Evolutionary conservation across 1,140 invertebrate genomes (phyloP), one percentile per base, ranked within the genome.

Genomic region (Sitobion miscanthi): DNA sequence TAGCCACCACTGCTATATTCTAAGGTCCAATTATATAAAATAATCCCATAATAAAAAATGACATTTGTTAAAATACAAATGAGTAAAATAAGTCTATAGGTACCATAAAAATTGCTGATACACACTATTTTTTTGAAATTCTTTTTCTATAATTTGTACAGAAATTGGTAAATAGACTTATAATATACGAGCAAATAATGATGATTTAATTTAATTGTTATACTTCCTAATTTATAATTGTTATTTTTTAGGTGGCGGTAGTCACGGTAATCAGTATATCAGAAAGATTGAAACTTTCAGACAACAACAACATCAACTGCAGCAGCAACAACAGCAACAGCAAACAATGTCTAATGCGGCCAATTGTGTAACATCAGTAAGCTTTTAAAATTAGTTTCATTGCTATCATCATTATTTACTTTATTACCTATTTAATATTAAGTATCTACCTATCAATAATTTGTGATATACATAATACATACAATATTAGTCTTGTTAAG

Each of bases 321-420:
- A 89, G 30, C 25, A 87, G 7, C 88, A 90, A 21, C 88, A 38
- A 20, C 38, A 30, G 7, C 57, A 52, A 35, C 45, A 35, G 17
- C 25, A n/a, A 89, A 57, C 49, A 62, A 62, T 57, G 35, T 1
- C 54, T 30, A 3, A 30, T 45, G 54, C 30, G 14, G 3, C 52
- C 45, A 62, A 54, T 62, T 90, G 52, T 90, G 25, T 62, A 42
- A 45, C 54, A 11, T 38, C 83, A n/a, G 88, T 90, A 90, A 62
- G 88, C 30, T 90, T 57, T 62, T 62, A 45, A 57, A 57, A 42
- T 38, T 17, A 17, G n/a, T 35, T 47, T 87, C 17, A 88, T 52
- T 88, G 20, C 2, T 35, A 88, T 49, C 8, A 11, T 87, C 2
- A 49, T 21, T 88, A 35, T 8, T 52, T 21, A n/a, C 38, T 54